A percentile compares a stretch with the other conserved stretches of the same genome.
Evolutionary conservation across 2,797 vertebrate species (phyloP).

Genomic region (Pipistrellus pygmaeus): DNA sequence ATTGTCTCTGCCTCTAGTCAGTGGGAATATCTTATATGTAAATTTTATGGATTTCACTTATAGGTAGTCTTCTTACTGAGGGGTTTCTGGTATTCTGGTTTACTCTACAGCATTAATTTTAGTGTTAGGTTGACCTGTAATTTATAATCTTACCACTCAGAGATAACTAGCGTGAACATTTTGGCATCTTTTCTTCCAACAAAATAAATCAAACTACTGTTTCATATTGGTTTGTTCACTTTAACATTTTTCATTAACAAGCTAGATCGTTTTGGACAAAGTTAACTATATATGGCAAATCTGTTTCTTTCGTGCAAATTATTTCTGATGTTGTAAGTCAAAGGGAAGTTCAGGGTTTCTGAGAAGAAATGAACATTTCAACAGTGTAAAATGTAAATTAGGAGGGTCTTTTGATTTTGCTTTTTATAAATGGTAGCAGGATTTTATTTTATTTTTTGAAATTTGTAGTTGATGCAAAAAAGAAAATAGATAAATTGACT

Average conservation of each 20-base stretch:
- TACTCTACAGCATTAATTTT: neutral
- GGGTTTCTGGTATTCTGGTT: neutral
- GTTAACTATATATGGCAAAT: neutral
- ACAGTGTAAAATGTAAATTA: neutral
- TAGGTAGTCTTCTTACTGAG: neutral
- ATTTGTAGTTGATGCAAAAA: neutral
- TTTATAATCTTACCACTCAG: neutral
- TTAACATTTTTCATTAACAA: constrained; percentile 37
- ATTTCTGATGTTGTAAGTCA: constrained; percentile 40
- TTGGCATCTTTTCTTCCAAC: constrained; percentile 5
- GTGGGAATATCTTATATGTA: neutral
- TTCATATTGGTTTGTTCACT: constrained; percentile 22
- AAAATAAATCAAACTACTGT: neutral
- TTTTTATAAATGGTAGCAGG: neutral
- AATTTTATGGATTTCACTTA: neutral
- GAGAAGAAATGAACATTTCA: constrained; percentile 8
- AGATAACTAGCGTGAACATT: neutral
- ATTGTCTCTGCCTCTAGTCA: neutral
- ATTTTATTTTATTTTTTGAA: neutral
- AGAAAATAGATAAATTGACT: neutral
- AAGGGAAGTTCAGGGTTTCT: constrained; percentile 40
- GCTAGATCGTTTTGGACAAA: neutral
- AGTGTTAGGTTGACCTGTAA: neutral
- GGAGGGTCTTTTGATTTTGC: constrained; percentile 16
- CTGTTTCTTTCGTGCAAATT: neutral